Evolutionary conservation across 1,140 invertebrate genomes (phyloP).

Genomic region (Conopomorpha cramerella): DNA sequence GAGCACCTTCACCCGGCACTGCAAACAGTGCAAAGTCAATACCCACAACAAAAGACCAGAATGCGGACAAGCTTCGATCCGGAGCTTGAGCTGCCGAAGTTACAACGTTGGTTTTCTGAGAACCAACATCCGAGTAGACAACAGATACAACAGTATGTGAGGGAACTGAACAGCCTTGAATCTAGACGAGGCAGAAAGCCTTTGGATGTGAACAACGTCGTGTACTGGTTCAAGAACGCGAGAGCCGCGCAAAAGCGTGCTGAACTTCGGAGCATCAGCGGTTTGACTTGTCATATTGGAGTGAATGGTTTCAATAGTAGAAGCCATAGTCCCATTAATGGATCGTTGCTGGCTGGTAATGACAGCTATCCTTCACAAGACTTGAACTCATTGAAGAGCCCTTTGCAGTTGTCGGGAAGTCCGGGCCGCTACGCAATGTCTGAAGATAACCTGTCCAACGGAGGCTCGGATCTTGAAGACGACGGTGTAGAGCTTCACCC

Average conservation of each 20-base stretch:
- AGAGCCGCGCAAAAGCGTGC: slow-evolving; percentile 91
- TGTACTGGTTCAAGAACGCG: slow-evolving; percentile 99
- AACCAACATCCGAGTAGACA: slow-evolving; percentile 94
- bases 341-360: slow-evolving; percentile 55
- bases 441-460: slow-evolving; percentile 64
- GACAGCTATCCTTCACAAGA: slow-evolving; percentile 61
- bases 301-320: slow-evolving; percentile 67
- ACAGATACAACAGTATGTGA: slow-evolving; percentile 94
- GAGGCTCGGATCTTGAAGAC: slow-evolving; percentile 67
- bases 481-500: slow-evolving; percentile 59
- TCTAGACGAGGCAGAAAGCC: slow-evolving; percentile 90
- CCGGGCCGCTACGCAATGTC: slow-evolving; percentile 58
- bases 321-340: slow-evolving; percentile 65
- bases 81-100: slow-evolving; percentile 90
- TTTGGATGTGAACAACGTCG: slow-evolving; percentile 95
- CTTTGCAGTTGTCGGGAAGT: slow-evolving; percentile 47
- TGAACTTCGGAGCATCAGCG: slow-evolving; percentile 69
- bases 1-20: slow-evolving; percentile 69
- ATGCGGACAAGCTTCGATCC: slow-evolving; percentile 95
- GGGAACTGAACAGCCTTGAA: slow-evolving; percentile 89
- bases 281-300: slow-evolving; percentile 58
- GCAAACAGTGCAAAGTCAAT: slow-evolving; percentile 73
- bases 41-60: slow-evolving; percentile 84
- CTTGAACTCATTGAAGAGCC: slow-evolving; percentile 58
- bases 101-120: slow-evolving; percentile 94